Base-by-base conservation (phyloP, 2,888 invertebrate species). In the Agonopterix arenella region DNA sequence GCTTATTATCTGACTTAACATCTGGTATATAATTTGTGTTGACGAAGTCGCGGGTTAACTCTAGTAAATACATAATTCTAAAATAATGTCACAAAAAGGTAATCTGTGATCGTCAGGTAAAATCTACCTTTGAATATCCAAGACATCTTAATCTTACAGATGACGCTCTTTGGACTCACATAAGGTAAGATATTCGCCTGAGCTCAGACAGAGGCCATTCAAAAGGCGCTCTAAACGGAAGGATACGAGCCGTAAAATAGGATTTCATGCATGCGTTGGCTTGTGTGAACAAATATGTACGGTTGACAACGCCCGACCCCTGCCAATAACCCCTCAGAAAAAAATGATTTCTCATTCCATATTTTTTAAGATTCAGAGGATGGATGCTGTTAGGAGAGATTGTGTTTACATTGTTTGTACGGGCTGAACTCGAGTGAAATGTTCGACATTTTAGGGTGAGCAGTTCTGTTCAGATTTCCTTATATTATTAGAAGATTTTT, bases 241-340 rank as follows among this genome's bases (percentile, higher is more conserved):
- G 78, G 81, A 82, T 77, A 76, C 84, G 83, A 84, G 79, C 81
- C 85, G 86, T 85, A 81, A 86, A 89, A 88, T 83, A 84, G 81
- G 83, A 88, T 88, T 88, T 88, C 85, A 89, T 80, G 88, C 86
- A 84, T 85, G 81, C 83, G 75, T 80, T 78, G 76, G 72, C 75
- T 74, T 80, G 84, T 86, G 84, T 85, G 85, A 86, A 84, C 84
- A 84, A 84, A 85, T 83, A 81, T 80, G 78, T 76, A 82, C 80
- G 84, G 83, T 81, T 84, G 84, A 84, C 81, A 80, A 76, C 75
- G 65, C 78, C 72, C 77, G 80, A 84, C 80, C 81, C 84, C 80
- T 82, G 79, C 78, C 80, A 73, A 84, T 78, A 79, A 74, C 73
- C 74, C 57, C 55, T 69, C 48, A 60, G 65, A 64, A 67, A 68